These are phyloP conservation scores for Nesospiza acunhae DNA, from an alignment of 2,113 vertebrate species.

Conservation along the genomic window DNA sequence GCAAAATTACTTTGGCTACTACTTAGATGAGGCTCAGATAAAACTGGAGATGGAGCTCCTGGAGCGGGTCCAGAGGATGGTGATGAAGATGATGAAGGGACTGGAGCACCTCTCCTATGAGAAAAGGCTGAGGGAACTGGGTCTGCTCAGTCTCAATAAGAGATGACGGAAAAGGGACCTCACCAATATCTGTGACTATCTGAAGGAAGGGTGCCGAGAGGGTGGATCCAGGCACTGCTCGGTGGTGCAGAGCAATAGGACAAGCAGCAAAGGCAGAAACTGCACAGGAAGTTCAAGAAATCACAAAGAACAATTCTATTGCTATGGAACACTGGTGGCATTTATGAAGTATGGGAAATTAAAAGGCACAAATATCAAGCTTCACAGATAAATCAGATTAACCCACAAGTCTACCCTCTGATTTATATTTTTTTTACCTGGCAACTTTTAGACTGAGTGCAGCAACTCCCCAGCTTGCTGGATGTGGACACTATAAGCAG, in stretches of 20 bases:
- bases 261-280: neutral
- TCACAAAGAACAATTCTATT: neutral
- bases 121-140: neutral
- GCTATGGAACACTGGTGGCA: neutral
- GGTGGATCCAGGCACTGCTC: neutral
- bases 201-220: neutral
- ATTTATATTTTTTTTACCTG: neutral
- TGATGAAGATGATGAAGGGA: neutral
- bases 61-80: neutral
- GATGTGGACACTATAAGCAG: neutral
- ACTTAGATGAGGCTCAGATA: neutral
- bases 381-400: neutral
- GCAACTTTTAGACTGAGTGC: neutral
- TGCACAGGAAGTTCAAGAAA: neutral
- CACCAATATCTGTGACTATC: neutral
- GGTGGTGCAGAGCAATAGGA: neutral
- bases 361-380: neutral
- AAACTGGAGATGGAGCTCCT: neutral
- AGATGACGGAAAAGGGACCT: neutral
- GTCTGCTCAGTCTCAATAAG: neutral
- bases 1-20: neutral
- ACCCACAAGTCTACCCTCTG: neutral
- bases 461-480: neutral
- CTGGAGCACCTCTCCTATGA: neutral
- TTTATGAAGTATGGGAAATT: neutral